Conservation (phyloP, 2,113 vertebrate genomes). For the Notothenia rossii region DNA sequence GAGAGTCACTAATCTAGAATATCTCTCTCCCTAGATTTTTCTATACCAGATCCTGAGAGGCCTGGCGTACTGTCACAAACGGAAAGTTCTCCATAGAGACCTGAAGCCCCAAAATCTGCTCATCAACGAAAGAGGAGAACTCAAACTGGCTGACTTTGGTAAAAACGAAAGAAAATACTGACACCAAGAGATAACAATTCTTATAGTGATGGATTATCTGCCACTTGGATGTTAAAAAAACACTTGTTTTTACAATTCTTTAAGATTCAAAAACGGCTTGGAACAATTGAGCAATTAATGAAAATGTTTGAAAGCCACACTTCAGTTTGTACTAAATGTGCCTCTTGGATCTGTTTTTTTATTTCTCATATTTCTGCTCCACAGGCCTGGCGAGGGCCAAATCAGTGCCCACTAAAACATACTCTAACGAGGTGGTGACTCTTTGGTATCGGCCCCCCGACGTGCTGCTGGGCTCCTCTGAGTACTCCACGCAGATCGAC, state of each 20-base stretch:
- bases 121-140: conserved; percentile 91
- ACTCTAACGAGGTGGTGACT: conserved; percentile 97
- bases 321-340: neutral
- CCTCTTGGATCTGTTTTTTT: conserved; percentile 12
- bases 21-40: conserved; percentile 78
- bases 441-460: conserved; percentile 98
- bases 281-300: no score
- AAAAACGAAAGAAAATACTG: neutral
- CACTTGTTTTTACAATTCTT: neutral
- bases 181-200: neutral
- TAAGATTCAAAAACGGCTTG: neutral
- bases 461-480: conserved; percentile 94
- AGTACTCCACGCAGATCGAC: conserved; percentile 97
- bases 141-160: conserved; percentile 93
- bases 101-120: conserved; percentile 93
- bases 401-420: conserved; percentile 96
- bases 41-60: conserved; percentile 90
- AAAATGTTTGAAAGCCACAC: no score
- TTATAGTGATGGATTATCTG: neutral
- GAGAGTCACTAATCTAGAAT: neutral
- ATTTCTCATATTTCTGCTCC: conserved; percentile 42
- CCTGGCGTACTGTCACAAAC: conserved; percentile 89
- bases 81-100: conserved; percentile 92
- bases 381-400: conserved; percentile 94
- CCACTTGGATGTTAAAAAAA: neutral